Evolutionary conservation across 2,797 vertebrate species (phyloP), one percentile per base, ranked within the genome.

Genomic region (Argyrosomus regius): DNA sequence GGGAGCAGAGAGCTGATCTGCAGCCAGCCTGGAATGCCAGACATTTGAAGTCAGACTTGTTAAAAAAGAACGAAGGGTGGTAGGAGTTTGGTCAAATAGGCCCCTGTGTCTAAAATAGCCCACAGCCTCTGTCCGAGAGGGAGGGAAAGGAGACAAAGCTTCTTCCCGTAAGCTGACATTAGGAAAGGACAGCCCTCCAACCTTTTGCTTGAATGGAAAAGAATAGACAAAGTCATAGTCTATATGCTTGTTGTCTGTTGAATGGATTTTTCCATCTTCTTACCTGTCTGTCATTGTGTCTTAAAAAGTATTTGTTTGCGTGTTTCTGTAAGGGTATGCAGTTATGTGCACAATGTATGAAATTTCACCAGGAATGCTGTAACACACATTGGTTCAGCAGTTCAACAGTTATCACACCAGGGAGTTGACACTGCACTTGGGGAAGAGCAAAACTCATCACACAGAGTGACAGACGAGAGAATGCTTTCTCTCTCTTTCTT

Each of bases 1-100:
- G 95, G 91, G 90, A 90, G 88, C 85, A 79, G 83, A 75, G 94
- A 76, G 89, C 89, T 92, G 91, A 92, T 92, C 92, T 95, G 90
- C 86, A 95, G 88, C 93, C 94, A 94, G 95, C 88, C 89, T 94
- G 90, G 94, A 96, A 96, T 96, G 94, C 92, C 92, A 93, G 96
- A 95, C 95, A 95, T 96, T 90, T 95, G 93, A 95, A 95, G 93
- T 95, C 93, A 91, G 93, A 94, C 92, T 93, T 93, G 93, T 84
- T 94, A 94, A 94, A 94, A 94, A 92, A 91, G 90, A 89, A 94
- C 68, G 87, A 91, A 81, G 90, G 94, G 89, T 94, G 95, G 93
- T 91, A 89, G 90, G 91, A 94, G 94, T 94, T 94, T 92, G 81
- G 89, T 95, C 87, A 92, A 92, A 91, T 82, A 83, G 83, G 84